Base-by-base conservation (phyloP, 2,113 vertebrate genomes). In the Myanophis thanlyinensis region DNA sequence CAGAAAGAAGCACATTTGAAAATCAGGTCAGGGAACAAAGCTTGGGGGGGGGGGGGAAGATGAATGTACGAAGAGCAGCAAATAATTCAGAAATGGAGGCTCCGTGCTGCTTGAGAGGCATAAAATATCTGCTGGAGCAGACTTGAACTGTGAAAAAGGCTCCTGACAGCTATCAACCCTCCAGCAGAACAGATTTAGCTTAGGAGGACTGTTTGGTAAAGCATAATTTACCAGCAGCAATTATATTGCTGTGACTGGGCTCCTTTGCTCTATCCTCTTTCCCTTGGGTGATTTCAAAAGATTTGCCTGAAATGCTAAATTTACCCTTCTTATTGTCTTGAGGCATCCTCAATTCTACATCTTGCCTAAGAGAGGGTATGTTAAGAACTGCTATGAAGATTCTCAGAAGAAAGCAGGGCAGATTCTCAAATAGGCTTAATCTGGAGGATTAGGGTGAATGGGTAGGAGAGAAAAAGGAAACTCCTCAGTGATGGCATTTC, bases 241-340 rank as follows among this genome's bases (percentile, higher is more conserved):
- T 92, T 93, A 93, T 49, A 92, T 46, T 52, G 44, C 13, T 87
- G 18, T 35, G 13, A 92, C 22, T 47, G 73, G 59, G 44, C 47
- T 51, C 53, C 22, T 23, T 56, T 92, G 48, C 56, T 23, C 18
- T 48, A 23, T 48, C 35, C 25, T 89, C 52, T 84, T 91, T 20
- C 15, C 30, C 49, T 9, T 35, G 27, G 73, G 0, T 48, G 48
- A 73, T 73, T 90, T 86, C 40, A 89, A 62, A 6, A 88, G 86
- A 67, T 91, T 89, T 90, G 88, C 49, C 87, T 62, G 80, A 30
- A 90, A 93, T 85, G 49, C 80, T 90, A 62, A 86, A 44, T 90
- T 93, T 59, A 86, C 73, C 53, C n/a, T 27, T 62, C 46, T 67
- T 84, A 51, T 30, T 49, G 22, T 87, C 80, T 89, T 80, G 40